Evolutionary conservation across 2,888 invertebrate genomes (phyloP).

Genomic region (Phengaris alcon): DNA sequence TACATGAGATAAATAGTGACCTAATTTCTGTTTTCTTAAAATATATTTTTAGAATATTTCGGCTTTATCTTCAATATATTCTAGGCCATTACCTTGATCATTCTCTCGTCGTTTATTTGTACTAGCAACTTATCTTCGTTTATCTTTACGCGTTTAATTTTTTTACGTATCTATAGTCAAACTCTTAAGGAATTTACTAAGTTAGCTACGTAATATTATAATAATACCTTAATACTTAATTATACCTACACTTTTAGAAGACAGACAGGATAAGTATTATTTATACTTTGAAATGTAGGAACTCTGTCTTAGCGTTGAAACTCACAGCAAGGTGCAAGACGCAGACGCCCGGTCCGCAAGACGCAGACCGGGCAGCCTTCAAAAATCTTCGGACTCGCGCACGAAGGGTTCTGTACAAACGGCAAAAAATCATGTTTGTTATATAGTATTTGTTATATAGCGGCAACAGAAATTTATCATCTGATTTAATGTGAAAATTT

Average conservation of each 20-base stretch:
- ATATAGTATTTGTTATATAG: too few relatives aligned
- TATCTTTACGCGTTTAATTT: constrained; percentile 14
- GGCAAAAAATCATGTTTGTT: too few relatives aligned
- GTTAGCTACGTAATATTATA: neutral
- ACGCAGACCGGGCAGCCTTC: too few relatives aligned
- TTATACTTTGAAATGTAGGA: too few relatives aligned
- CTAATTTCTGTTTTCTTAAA: constrained; percentile 2
- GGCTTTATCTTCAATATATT: constrained; percentile 18
- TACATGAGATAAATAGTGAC: neutral
- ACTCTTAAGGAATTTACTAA: neutral
- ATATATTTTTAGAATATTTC: constrained; percentile 13
- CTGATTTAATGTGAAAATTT: too few relatives aligned
- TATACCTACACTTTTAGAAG: neutral
- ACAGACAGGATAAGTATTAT: neutral
- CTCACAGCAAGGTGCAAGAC: too few relatives aligned
- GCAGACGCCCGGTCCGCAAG: too few relatives aligned
- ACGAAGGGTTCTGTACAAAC: too few relatives aligned
- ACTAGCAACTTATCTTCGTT: constrained; percentile 8
- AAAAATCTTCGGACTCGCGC: too few relatives aligned
- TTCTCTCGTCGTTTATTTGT: constrained; percentile 1
- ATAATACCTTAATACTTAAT: neutral
- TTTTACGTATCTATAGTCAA: neutral
- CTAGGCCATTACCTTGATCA: constrained; percentile 20
- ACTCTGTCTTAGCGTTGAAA: too few relatives aligned
- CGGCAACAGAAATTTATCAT: too few relatives aligned